These are phyloP conservation scores for Salvelinus sp. DNA, from an alignment of 2,113 vertebrate genomes.

Conservation along the genomic window DNA sequence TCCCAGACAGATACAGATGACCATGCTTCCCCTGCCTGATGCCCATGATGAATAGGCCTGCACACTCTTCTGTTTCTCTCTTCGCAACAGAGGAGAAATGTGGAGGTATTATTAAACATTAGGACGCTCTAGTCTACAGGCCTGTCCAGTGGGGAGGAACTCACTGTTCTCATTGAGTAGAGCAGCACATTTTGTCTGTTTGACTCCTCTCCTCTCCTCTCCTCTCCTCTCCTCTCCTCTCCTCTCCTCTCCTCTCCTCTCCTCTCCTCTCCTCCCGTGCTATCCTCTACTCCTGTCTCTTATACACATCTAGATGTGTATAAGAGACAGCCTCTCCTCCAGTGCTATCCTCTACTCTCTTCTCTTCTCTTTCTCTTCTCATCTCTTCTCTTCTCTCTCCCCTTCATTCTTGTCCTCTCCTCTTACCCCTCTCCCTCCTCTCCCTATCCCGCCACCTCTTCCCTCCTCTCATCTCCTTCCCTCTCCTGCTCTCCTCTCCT, in stretches of 20 bases:
- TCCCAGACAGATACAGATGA: slow-evolving; percentile 62
- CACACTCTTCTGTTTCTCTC: background rate
- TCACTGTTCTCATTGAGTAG: slow-evolving; percentile 7
- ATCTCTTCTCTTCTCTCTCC: no score
- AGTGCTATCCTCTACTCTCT: background rate
- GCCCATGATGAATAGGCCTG: slow-evolving; percentile 46
- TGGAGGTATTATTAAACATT: background rate
- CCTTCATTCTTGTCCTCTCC: no score
- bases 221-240: background rate
- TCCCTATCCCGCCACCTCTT: no score
- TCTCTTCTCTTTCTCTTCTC: no score
- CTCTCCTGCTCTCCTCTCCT: no score
- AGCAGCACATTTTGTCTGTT: background rate
- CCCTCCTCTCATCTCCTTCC: no score
- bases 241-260: no score
- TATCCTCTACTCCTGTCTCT: no score
- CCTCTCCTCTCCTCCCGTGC: no score
- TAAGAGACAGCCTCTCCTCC: no score
- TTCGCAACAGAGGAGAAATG: background rate
- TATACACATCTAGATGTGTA: no score
- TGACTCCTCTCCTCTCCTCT: slow-evolving; percentile 19
- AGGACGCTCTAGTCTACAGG: background rate
- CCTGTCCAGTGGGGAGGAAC: background rate
- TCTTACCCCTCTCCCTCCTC: no score
- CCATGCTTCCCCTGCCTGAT: slow-evolving; percentile 36